Base-by-base conservation (phyloP, 2,797 vertebrate species). In the Pipistrellus nathusii region DNA sequence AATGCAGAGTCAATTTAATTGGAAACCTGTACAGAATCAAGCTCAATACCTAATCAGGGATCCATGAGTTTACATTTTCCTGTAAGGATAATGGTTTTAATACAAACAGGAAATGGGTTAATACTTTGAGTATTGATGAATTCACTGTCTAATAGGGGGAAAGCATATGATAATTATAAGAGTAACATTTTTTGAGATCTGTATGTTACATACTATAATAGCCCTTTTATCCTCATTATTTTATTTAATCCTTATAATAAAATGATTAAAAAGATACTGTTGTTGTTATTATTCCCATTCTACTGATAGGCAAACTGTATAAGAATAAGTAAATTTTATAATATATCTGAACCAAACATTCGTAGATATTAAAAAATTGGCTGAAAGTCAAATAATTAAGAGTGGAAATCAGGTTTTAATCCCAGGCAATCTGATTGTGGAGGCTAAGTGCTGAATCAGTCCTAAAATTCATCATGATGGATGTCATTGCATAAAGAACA, bases 61-160 rank as follows among this genome's bases (percentile, higher is more conserved):
- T 17, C 27, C 27, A 41, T 72, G 4, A 81, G 9, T 14, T 51
- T 48, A 1, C 3, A 23, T 55, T 2, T 2, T 62, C 38, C 41
- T n/a, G n/a, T 71, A 69, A 64, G 8, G 64, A 71, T 14, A 71
- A 77, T 32, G 30, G 25, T 41, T 89, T 90, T 66, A 44, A 38
- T 87, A 92, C 86, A 93, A 59, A 75, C 38, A 41, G 38, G 8
- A 95, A 73, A 80, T 83, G 90, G 88, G 77, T 32, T 11, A 91
- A 88, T 68, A 55, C 30, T 75, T 71, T 62, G 15, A 81, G 38
- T n/a, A 62, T 55, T 77, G 25, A 85, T 84, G 6, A 86, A 64
- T 55, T 81, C 12, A 57, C 64, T 92, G 18, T 81, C 25, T 73
- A 53, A 2, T 48, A 77, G 32, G 41, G 11, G 85, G 12, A 9